These are phyloP conservation scores for Upupa epops DNA, from an alignment of 2,113 vertebrate species.

Conservation along the genomic window DNA sequence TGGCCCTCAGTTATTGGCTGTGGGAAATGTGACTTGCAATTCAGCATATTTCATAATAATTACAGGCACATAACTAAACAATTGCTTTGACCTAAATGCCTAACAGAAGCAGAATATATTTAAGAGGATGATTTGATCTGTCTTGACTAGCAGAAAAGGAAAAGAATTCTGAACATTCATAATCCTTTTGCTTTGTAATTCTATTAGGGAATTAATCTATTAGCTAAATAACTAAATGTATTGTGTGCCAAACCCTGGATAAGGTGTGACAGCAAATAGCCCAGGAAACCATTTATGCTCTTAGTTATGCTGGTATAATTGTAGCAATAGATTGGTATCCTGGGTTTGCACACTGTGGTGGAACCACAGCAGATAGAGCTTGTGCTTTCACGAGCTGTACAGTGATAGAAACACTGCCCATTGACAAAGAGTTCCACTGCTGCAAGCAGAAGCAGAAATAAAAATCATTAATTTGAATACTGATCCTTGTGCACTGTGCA, in stretches of 20 bases:
- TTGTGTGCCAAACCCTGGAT: not conserved
- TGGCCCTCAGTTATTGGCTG: not conserved
- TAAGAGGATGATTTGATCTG: conserved; percentile 15
- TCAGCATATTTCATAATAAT: conserved; percentile 14
- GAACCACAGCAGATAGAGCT: not conserved
- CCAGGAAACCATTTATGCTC: not conserved
- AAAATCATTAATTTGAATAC: not conserved
- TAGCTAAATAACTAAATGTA: conserved; percentile 26
- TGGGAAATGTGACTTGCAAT: not conserved
- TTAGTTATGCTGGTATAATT: not conserved
- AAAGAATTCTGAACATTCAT: conserved; percentile 4
- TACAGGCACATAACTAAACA: not conserved
- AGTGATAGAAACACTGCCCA: not conserved
- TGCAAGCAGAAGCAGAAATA: not conserved
- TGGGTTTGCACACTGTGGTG: not conserved
- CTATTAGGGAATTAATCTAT: conserved; percentile 38
- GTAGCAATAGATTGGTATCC: not conserved
- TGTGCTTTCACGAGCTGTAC: not conserved
- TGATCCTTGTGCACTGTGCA: not conserved
- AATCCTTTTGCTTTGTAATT: not conserved
- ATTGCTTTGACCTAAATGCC: conserved; percentile 23
- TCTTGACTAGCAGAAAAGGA: not conserved
- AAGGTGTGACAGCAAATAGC: not conserved
- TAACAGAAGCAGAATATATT: not conserved
- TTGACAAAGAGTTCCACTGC: not conserved